These are phyloP conservation scores for Hylia prasina DNA, from an alignment of 2,113 vertebrate species.

Conservation along the genomic window DNA sequence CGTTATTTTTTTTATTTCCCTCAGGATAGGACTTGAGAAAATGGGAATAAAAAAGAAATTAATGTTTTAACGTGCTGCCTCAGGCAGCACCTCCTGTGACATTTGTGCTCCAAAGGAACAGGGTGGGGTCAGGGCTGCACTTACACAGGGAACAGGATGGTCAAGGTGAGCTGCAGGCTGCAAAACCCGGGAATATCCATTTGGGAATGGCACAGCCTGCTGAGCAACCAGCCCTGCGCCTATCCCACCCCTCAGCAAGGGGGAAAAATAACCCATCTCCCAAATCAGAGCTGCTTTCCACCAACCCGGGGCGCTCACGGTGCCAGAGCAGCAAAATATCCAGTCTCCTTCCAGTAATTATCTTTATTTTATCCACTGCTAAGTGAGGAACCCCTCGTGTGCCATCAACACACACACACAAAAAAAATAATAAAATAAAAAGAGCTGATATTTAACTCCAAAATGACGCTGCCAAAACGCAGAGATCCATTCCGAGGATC, in stretches of 20 bases:
- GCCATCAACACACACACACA: background rate
- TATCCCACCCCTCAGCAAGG: fast-evolving
- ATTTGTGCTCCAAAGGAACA: background rate
- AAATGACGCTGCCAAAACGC: background rate
- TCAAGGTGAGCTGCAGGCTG: background rate
- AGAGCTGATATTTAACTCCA: background rate
- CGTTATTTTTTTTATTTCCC: fast-evolving
- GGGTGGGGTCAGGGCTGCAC: background rate
- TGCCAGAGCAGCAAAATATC: fast-evolving
- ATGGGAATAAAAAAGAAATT: fast-evolving
- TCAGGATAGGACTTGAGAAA: background rate
- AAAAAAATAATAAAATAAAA: background rate
- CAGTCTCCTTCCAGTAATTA: background rate
- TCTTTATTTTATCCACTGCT: background rate
- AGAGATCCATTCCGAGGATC: background rate
- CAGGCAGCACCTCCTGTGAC: background rate
- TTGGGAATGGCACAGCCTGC: background rate
- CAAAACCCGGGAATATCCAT: background rate
- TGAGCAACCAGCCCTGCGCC: background rate
- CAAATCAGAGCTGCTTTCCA: fast-evolving
- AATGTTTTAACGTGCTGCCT: background rate
- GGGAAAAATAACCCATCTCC: fast-evolving
- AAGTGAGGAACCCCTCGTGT: background rate
- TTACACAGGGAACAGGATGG: background rate
- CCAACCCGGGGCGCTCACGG: fast-evolving